Base-by-base conservation (phyloP, 2,888 invertebrate species). In the Eupsilia transversa region DNA sequence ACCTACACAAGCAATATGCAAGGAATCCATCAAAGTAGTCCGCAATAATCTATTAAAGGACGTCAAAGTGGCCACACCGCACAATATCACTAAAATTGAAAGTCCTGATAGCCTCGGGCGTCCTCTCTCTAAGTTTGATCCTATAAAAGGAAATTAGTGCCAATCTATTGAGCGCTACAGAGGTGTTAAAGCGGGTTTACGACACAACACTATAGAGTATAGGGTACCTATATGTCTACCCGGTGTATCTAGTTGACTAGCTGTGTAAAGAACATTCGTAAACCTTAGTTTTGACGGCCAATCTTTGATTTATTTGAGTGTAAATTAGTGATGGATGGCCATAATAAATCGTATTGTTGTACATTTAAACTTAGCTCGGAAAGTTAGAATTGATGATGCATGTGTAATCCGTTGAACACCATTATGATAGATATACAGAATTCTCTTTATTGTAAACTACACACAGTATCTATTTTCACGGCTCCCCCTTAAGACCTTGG, bases 61-160 rank as follows among this genome's bases (percentile, higher is more conserved):
- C 43, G 54, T 2, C 64, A 72, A 77, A 72, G 17, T 43, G 52
- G 27, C 33, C 57, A 30, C 27, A 74, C 69, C 67, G 49, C 65
- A 74, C n/a, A 74, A 69, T 83, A 69, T 49, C 54, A 63, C 74
- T 79, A 27, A 79, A 83, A 80, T 69, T 78, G 67, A 73, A 82
- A 84, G 49, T 68, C 41, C 69, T 38, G 57, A 75, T 80, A 80
- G 80, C 52, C 63, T 20, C 56, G 12, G 64, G 81, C 64, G 14
- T 64, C 49, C 67, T 75, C 64, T 67, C 74, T 64, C 59, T 81
- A 56, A 71, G 69, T 65, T 79, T 86, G 82, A 84, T 86, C 86
- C 82, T 84, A 72, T 80, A 72, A 80, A 74, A 84, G 81, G 76
- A 76, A 67, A 82, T 82, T 82, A 82, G 84, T 84, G 84, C 81